A percentile compares a stretch with the other conserved stretches of the same genome.
Conservation (phyloP, 30 jellyfish, hydroid and myxozoan species). For the Nemopilema nomurai region DNA sequence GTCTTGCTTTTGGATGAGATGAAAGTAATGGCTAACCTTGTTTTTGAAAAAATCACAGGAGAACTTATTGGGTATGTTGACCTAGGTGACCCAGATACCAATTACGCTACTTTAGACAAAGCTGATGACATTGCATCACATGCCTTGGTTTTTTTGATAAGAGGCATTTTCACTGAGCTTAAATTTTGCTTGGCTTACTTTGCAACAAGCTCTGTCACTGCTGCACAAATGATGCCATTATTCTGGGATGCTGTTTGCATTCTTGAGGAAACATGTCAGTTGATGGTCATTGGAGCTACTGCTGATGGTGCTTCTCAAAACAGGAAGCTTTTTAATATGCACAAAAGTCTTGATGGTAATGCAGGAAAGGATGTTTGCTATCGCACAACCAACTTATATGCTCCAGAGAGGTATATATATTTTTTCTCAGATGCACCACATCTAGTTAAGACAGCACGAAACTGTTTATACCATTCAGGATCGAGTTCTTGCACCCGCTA, state of each 20-base stretch:
- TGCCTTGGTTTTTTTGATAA: conserved; percentile 35
- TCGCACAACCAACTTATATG: conserved; percentile 18
- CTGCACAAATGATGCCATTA: conserved; percentile 47
- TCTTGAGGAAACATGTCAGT: conserved; percentile 7
- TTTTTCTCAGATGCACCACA: conserved; percentile 57
- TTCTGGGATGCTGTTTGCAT: conserved; percentile 52
- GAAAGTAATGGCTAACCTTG: conserved; percentile 37
- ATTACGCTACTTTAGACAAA: conserved; percentile 23
- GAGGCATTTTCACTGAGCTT: conserved; percentile 39
- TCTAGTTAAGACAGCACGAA: conserved; percentile 35
- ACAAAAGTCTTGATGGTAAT: conserved; percentile 24
- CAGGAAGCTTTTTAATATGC: conserved; percentile 19
- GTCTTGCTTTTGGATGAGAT: conserved; percentile 34
- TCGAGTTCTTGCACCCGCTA: conserved; percentile 13
- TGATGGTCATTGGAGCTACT: conserved; percentile 16
- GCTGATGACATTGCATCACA: conserved; percentile 50
- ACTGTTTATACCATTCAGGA: conserved; percentile 32
- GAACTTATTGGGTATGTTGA: conserved; percentile 65
- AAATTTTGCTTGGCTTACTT: conserved; percentile 38
- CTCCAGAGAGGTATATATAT: conserved; percentile 16
- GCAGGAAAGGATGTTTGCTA: conserved; percentile 10
- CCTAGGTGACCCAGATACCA: conserved; percentile 65
- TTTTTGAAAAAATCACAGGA: conserved; percentile 49
- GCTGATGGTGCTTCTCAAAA: conserved; percentile 70
- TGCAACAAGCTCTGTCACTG: conserved; percentile 55